Conservation (phyloP, 1,140 invertebrate genomes). For the Drosophila varians region DNA sequence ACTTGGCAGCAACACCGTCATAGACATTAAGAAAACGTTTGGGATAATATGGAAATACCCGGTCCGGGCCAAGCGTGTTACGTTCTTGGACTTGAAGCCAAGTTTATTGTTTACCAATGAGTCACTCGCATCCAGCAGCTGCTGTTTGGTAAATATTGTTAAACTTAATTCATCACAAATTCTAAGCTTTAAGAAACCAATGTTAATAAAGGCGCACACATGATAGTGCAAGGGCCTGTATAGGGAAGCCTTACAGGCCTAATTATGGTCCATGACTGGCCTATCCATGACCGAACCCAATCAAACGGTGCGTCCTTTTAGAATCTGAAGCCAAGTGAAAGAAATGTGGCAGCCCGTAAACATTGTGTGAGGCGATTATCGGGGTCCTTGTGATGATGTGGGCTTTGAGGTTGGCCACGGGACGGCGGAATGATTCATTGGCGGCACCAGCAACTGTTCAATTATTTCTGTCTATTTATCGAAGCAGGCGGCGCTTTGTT, state of each 20-base stretch:
- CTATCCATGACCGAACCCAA: constrained; percentile 46
- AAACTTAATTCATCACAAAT: too few species aligned
- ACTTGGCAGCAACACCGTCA: constrained; percentile 1
- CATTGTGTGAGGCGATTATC: constrained; percentile 52
- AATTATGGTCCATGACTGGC: constrained; percentile 65
- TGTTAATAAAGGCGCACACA: too few species aligned
- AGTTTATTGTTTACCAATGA: constrained; percentile 3
- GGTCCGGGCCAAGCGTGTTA: not conserved
- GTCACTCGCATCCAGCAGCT: constrained; percentile 14
- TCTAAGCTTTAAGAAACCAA: too few species aligned
- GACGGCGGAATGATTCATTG: constrained; percentile 9
- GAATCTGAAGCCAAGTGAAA: constrained; percentile 46
- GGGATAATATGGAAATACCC: constrained; percentile 1
- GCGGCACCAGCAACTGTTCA: constrained; percentile 28
- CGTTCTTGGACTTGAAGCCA: constrained; percentile 3
- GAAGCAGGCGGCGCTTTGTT: too few species aligned
- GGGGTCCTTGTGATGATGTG: constrained; percentile 33
- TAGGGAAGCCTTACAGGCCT: too few species aligned
- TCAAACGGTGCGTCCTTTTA: constrained; percentile 8
- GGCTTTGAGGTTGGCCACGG: not conserved
- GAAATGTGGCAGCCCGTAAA: constrained; percentile 36
- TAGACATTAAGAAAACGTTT: not conserved
- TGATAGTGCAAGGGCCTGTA: too few species aligned
- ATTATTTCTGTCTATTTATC: constrained; percentile 72
- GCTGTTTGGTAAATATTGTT: too few species aligned